Evolutionary conservation across 2,113 vertebrate genomes (phyloP).

Genomic region (Tiliqua scincoides): DNA sequence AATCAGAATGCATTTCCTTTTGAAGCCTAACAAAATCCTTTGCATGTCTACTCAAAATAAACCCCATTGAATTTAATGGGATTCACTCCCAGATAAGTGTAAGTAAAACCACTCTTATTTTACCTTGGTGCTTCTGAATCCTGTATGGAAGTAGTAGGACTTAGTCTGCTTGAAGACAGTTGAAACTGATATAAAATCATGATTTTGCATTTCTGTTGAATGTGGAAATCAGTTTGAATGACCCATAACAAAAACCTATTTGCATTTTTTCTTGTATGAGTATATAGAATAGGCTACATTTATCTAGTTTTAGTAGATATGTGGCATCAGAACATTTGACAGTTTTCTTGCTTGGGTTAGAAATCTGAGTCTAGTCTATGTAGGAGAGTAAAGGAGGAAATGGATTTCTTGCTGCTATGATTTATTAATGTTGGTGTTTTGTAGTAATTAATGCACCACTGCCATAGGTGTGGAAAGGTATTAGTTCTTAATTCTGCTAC

Average conservation of each 20-base stretch:
- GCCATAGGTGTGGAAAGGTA: conserved; percentile 24
- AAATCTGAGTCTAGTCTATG: neutral
- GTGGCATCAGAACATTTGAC: neutral
- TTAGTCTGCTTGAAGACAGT: neutral
- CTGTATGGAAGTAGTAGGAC: neutral
- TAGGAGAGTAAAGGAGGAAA: conserved; percentile 4
- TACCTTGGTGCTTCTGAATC: too few relatives aligned
- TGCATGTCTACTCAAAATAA: too few relatives aligned
- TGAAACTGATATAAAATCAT: neutral
- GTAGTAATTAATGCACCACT: conserved; percentile 34
- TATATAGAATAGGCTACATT: neutral
- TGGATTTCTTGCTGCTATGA: conserved; percentile 17
- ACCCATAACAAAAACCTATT: neutral
- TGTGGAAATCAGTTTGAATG: neutral
- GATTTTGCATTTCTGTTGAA: too few relatives aligned
- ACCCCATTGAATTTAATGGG: too few relatives aligned
- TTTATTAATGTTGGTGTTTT: conserved; percentile 30
- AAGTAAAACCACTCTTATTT: neutral
- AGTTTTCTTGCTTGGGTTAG: neutral
- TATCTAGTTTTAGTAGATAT: neutral
- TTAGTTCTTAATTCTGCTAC: neutral
- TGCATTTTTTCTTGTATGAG: neutral
- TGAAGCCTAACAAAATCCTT: too few relatives aligned
- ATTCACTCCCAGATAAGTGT: too few relatives aligned
- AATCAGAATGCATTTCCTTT: neutral